Conservation (phyloP, 2,888 invertebrate genomes). For the Nomada fucata region DNA sequence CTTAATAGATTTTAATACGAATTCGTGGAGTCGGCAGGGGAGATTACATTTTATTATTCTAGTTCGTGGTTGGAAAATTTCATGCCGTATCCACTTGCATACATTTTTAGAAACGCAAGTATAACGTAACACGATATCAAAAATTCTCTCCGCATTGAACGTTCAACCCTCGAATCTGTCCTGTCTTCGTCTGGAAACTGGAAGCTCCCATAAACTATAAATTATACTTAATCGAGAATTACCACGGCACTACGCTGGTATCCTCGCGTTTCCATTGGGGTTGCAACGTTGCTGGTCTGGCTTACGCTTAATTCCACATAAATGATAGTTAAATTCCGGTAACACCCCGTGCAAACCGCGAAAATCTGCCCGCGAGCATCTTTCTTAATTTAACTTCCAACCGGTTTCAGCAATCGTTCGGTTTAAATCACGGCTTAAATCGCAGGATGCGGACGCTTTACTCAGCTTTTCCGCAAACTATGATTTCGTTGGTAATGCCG, state of each 20-base stretch:
- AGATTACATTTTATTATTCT: constrained; percentile 14
- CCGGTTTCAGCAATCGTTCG: not conserved
- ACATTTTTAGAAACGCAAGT: no score
- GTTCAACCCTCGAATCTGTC: not conserved
- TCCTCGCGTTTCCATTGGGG: constrained; percentile 63
- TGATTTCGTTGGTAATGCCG: not conserved
- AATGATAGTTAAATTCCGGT: constrained; percentile 77
- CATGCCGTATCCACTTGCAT: no score
- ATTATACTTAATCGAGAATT: constrained; percentile 78
- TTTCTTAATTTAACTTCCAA: constrained; percentile 5
- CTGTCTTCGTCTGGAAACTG: constrained; percentile 31
- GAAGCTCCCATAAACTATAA: constrained; percentile 66
- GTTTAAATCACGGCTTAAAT: not conserved
- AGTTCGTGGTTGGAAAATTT: constrained; percentile 5
- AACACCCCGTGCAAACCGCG: constrained; percentile 63
- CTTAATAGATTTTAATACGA: constrained; percentile 40
- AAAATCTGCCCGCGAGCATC: not conserved
- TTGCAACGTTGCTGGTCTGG: constrained; percentile 67
- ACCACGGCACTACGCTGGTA: constrained; percentile 62
- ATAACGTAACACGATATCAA: not conserved
- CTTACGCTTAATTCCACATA: constrained; percentile 77
- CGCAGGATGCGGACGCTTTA: not conserved
- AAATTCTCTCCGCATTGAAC: not conserved
- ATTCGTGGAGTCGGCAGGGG: constrained; percentile 16
- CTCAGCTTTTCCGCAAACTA: no score